Evolutionary conservation across 23 tunicate species (phyloP), one percentile per base, ranked within the genome.

Genomic region (Halocynthia roretzi): DNA sequence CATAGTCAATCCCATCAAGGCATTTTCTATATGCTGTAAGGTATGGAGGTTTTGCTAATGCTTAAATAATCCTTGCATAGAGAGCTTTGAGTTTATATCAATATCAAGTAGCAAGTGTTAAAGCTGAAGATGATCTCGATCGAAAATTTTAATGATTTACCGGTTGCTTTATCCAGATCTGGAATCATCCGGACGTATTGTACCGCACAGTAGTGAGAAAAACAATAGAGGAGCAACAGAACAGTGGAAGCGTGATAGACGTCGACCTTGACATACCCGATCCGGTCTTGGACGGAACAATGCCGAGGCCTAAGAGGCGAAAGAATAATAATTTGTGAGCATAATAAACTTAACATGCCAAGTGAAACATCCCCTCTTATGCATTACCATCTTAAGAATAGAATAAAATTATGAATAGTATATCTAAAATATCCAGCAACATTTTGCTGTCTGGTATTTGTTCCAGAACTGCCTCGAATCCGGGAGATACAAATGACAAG

Each of bases 101-200:
- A 31, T 31, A 31, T 31, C 44, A 31, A 31, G 44, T 31, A 31
- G 44, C 14, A 5, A 17, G 21, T 12, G 12, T 68, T 17, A 5
- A n/a, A 23, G 21, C 12, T 48, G 77, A 0, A n/a, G 18, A n/a
- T 61, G 23, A n/a, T 22, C 40, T n/a, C 5, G 48, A 8, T n/a
- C 2, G 23, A 18, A 0, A 20, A 54, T 15, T 57, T 50, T 7
- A 49, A 61, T 7, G 61, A 58, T 58, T 58, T 58, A 14, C n/a
- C n/a, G 15, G 63, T 68, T 19, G 20, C 22, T 15, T 4, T 68
- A 7, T 76, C 11, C 68, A 94, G 95, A 94, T 94, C 20, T 94
- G 99, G 99, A 94, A 94, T 50, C 99, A 94, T 55, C 95, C 95
- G 66, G 99, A 94, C 69, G 91, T 94, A 6, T 63, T 94, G 62